phyloP scores from a whole-genome alignment of 1,140 invertebrate genomes.

The Bemisia tabaci region DNA sequence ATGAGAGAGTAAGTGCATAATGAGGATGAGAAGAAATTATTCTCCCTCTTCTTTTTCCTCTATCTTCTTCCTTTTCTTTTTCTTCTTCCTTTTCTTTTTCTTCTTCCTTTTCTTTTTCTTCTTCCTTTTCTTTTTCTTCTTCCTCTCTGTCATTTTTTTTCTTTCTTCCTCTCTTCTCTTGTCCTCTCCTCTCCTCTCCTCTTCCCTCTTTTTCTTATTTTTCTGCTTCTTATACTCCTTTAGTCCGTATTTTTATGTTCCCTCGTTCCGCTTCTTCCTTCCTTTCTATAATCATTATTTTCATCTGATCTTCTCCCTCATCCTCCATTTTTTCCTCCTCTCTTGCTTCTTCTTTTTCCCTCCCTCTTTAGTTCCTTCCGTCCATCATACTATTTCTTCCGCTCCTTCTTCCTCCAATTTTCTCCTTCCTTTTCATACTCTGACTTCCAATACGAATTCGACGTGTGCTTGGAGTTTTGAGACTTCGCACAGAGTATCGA shows the following conservation, averaged over 20 bases:
- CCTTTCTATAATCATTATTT: background rate
- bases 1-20: too few species aligned
- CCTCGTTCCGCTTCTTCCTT: background rate
- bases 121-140: too few species aligned
- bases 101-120: too few species aligned
- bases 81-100: too few species aligned
- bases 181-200: background rate
- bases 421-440: too few species aligned
- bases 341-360: conserved; percentile 2
- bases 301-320: background rate
- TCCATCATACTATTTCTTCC: conserved; percentile 6
- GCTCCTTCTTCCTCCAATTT: background rate
- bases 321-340: background rate
- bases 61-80: too few species aligned
- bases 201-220: too few species aligned
- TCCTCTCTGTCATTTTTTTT: background rate
- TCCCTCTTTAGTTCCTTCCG: background rate
- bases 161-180: background rate
- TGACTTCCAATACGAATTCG: too few species aligned
- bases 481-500: too few species aligned
- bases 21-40: too few species aligned
- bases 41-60: too few species aligned
- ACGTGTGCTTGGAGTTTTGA: too few species aligned
- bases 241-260: background rate
- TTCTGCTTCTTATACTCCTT: background rate